Evolutionary conservation across 1,140 invertebrate genomes (phyloP), one percentile per base, ranked within the genome.

Genomic region (Lepidurus arcticus): DNA sequence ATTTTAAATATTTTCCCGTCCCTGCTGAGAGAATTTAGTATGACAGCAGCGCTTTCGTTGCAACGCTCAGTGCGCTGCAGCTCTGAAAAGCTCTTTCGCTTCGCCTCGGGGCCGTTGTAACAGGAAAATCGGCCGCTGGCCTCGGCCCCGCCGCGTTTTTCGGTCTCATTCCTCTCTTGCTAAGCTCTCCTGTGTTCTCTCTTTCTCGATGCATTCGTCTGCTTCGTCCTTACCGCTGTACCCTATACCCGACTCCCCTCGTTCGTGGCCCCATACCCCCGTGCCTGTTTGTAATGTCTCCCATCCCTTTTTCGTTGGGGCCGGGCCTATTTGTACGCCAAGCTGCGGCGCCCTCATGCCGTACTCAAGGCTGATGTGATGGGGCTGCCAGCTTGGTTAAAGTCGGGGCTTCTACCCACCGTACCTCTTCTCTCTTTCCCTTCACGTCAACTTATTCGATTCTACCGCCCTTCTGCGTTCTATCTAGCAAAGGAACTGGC

Each of bases 281-380:
- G 53, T 65, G 53, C 53, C 53, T 65, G 53, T 65, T 65, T 65
- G 53, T 65, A 65, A 65, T 65, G 53, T 65, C 53, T 65, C 53
- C 53, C 53, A 65, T 65, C 53, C 53, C 53, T 21, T 65, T 65
- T 65, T 65, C 53, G 53, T 16, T 65, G 53, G 53, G 53, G 53
- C 53, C 16, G 53, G 21, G 53, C 53, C 53, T 65, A 65, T 10
- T n/a, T 65, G 21, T 65, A 65, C 16, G 53, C 53, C 53, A 65
- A 65, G 6, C 53, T 65, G 53, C 53, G 53, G 53, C 53, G 53
- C 53, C 53, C 53, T 65, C 53, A 65, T 65, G 53, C 53, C 21
- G 6, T 16, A 65, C 53, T 65, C 53, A 65, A 65, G 53, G 53
- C 53, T 65, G 53, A 65, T 65, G 53, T 65, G 53, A 65, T 65